Percentiles rank a stretch among this genome's conserved stretches.
phyloP scores from a whole-genome alignment of 2,113 vertebrate genomes.

The Calyptomena viridis region DNA sequence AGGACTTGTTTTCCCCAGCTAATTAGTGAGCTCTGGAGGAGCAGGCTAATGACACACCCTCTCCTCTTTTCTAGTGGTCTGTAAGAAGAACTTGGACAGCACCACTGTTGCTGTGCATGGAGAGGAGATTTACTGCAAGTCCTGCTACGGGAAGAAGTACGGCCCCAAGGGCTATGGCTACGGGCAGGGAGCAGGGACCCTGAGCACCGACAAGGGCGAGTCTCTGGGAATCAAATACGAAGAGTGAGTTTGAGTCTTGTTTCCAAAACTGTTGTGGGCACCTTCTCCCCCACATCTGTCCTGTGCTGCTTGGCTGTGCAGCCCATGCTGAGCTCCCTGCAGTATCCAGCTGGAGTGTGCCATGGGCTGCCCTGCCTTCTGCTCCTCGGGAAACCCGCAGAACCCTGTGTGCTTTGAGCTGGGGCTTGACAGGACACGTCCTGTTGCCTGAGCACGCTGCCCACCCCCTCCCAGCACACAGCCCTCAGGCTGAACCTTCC shows the following conservation, averaged over 20 bases:
- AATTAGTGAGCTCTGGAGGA: background rate
- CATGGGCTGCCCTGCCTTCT: background rate
- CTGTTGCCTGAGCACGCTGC: background rate
- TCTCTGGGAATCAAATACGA: conserved; percentile 84
- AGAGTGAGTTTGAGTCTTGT: conserved; percentile 76
- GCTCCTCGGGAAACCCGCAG: background rate
- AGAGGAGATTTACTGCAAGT: conserved; percentile 94
- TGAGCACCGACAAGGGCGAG: conserved; percentile 91
- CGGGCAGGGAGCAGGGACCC: conserved; percentile 87
- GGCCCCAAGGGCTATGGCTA: conserved; percentile 95
- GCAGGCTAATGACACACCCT: background rate
- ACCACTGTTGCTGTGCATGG: conserved; percentile 88
- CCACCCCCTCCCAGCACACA: background rate
- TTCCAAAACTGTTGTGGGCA: background rate
- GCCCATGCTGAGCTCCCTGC: background rate
- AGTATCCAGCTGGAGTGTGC: background rate
- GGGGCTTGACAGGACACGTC: background rate
- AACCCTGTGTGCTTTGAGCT: background rate
- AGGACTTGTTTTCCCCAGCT: conserved; percentile 18
- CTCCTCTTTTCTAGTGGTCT: conserved; percentile 80
- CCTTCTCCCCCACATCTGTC: background rate
- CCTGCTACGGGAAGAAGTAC: conserved; percentile 92
- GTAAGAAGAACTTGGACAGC: conserved; percentile 92
- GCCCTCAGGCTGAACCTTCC: background rate
- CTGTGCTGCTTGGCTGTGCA: background rate